Percentiles rank a stretch among this genome's conserved stretches.
Evolutionary conservation across 1,140 invertebrate species (phyloP).

Genomic region (Leptoteleia sp.): DNA sequence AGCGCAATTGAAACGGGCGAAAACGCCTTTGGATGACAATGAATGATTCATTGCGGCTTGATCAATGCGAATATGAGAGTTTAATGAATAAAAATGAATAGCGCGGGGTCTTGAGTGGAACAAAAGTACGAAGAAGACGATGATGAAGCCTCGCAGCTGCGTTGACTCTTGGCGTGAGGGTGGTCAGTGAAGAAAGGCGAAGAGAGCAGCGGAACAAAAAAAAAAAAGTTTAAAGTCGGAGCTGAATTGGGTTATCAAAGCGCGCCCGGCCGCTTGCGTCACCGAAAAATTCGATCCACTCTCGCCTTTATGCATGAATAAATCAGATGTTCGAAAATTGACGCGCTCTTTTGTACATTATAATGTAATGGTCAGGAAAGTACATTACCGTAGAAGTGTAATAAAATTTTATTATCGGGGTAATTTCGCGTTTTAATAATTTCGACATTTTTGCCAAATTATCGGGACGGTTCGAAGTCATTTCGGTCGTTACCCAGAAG

Average conservation of each 20-base stretch:
- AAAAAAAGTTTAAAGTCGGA: constrained; percentile 64
- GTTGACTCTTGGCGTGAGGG: constrained; percentile 52
- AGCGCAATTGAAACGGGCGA: constrained; percentile 44
- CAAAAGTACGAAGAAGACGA: constrained; percentile 59
- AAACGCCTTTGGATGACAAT: constrained; percentile 55
- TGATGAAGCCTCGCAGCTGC: constrained; percentile 59
- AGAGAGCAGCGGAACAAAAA: constrained; percentile 39
- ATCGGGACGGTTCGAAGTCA: neutral
- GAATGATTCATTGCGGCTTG: constrained; percentile 58
- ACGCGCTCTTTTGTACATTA: constrained; percentile 48
- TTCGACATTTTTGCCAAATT: neutral
- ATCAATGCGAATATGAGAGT: constrained; percentile 62
- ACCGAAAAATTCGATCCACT: constrained; percentile 63
- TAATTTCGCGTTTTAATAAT: constrained; percentile 20
- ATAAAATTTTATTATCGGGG: constrained; percentile 20
- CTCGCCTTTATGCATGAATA: constrained; percentile 58
- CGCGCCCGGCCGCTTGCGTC: constrained; percentile 60
- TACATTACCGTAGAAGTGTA: constrained; percentile 16
- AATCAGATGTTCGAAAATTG: constrained; percentile 58
- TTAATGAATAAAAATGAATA: constrained; percentile 63
- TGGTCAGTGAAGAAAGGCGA: constrained; percentile 60
- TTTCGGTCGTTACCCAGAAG: too few species aligned
- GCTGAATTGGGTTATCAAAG: constrained; percentile 71
- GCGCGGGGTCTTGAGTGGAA: constrained; percentile 45
- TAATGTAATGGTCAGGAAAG: constrained; percentile 47